phyloP scores from a whole-genome alignment of 2,797 vertebrate genomes.

The Pterois miles region DNA sequence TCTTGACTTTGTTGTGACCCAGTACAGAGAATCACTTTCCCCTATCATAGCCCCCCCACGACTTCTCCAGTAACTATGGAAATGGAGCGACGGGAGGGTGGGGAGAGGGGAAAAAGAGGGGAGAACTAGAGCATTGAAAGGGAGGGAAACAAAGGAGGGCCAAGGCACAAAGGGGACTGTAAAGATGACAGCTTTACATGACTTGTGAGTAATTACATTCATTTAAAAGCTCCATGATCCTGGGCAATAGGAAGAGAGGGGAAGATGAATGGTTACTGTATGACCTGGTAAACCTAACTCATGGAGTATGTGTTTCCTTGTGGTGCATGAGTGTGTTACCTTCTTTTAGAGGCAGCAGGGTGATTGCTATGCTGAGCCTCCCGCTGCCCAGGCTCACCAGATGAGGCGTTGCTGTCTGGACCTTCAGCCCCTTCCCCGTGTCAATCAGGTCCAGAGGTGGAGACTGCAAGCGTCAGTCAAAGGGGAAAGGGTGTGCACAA shows the following conservation, averaged over 20 bases:
- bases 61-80: conserved; percentile 3
- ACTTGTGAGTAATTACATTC: conserved; percentile 13
- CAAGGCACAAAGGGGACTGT: background rate
- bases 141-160: background rate
- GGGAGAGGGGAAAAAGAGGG: background rate
- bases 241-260: background rate
- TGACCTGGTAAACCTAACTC: conserved; percentile 1
- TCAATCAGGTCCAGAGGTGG: conserved; percentile 83
- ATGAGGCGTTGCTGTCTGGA: conserved; percentile 84
- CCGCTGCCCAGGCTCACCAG: conserved; percentile 87
- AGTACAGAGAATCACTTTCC: conserved; percentile 34
- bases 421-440: conserved; percentile 85
- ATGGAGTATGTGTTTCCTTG: background rate
- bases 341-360: conserved; percentile 85
- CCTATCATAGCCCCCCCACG: background rate
- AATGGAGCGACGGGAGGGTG: background rate
- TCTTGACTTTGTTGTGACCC: conserved; percentile 45
- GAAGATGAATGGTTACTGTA: conserved; percentile 11
- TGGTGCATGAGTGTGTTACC: conserved; percentile 67
- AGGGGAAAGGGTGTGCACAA: background rate
- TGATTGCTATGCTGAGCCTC: conserved; percentile 86
- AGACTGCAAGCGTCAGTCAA: conserved; percentile 67
- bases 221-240: conserved; percentile 4
- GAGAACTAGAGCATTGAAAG: background rate
- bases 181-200: background rate